A percentile compares a stretch with the other conserved stretches of the same genome.
Evolutionary conservation across 2,888 invertebrate species (phyloP).

Genomic region (Coenonympha arcania): DNA sequence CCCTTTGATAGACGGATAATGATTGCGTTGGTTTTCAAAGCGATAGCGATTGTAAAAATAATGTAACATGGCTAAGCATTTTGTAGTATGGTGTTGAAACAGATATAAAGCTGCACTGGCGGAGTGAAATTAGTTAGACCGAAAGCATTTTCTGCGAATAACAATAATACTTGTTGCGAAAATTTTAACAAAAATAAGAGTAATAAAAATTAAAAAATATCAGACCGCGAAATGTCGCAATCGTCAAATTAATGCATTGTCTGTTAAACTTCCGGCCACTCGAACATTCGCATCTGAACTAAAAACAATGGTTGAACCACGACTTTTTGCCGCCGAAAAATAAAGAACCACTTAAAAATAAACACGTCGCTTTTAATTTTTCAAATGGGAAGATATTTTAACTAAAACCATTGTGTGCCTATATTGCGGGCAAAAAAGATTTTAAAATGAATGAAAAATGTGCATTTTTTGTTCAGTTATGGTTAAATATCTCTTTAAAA

Average conservation of each 20-base stretch:
- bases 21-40: too few relatives aligned
- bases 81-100: neutral
- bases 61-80: too few relatives aligned
- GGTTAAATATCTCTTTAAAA: too few relatives aligned
- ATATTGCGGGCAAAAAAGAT: slow-evolving; percentile 18
- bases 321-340: slow-evolving; percentile 25
- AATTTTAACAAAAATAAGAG: neutral
- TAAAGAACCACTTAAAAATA: slow-evolving; percentile 23
- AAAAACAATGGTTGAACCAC: slow-evolving; percentile 24
- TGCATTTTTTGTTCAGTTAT: too few relatives aligned
- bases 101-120: neutral
- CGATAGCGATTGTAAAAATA: too few relatives aligned
- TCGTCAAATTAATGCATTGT: slow-evolving; percentile 23
- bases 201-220: neutral
- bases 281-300: slow-evolving; percentile 26
- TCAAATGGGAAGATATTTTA: slow-evolving; percentile 20
- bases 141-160: too few relatives aligned
- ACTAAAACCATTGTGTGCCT: slow-evolving; percentile 15
- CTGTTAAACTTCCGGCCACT: slow-evolving; percentile 21
- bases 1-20: too few relatives aligned
- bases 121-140: neutral
- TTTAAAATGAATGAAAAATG: neutral
- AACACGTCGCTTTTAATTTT: slow-evolving; percentile 23
- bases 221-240: neutral
- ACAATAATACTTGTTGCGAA: neutral